Conservation (phyloP, 2,113 vertebrate species). For the Urocynchramus pylzowi region DNA sequence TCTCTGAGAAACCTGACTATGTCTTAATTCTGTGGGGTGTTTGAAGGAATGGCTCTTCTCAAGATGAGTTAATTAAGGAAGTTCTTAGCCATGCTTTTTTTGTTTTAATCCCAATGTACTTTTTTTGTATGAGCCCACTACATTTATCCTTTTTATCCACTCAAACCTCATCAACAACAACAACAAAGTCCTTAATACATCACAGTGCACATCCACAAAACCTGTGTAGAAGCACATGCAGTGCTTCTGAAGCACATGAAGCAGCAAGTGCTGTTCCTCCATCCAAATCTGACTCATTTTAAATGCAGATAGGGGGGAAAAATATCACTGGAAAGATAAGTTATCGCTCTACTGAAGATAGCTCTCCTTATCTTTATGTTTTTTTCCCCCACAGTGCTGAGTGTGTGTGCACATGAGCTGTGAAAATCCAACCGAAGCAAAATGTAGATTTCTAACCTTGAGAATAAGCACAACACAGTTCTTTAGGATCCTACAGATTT, state of each 20-base stretch:
- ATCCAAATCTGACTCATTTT: constrained; percentile 3
- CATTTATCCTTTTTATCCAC: neutral
- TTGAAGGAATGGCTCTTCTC: neutral
- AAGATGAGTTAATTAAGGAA: neutral
- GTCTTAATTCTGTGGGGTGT: neutral
- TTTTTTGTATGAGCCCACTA: neutral
- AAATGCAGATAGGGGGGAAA: neutral
- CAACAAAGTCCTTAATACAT: neutral
- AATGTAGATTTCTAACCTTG: neutral
- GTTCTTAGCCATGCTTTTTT: neutral
- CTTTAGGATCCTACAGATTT: neutral
- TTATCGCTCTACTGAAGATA: neutral
- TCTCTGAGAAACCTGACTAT: neutral
- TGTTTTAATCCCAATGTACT: neutral
- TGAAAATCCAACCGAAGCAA: neutral
- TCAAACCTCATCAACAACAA: neutral
- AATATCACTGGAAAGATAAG: neutral
- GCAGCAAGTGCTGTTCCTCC: neutral
- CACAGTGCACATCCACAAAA: neutral
- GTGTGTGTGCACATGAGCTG: neutral
- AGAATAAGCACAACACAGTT: neutral
- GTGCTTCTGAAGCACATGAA: neutral
- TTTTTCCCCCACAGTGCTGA: neutral
- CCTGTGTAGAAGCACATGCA: neutral
- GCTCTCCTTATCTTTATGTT: neutral